Evolutionary conservation across 2,113 vertebrate genomes (phyloP).

Genomic region (Ochotona princeps): DNA sequence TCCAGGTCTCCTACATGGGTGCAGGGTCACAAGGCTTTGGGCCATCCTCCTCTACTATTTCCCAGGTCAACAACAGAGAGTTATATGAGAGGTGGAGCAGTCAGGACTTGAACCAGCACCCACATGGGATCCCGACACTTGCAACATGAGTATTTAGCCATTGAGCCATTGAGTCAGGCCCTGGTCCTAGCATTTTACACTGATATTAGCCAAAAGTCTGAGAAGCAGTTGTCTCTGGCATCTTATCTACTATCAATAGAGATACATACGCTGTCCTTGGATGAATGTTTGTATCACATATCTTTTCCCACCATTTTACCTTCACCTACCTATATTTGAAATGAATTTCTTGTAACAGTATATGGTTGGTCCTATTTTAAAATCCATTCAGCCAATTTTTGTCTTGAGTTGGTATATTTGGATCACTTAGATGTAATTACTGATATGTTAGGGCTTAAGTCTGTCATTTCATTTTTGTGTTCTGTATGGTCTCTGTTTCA

Average conservation of each 20-base stretch:
- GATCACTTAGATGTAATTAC: not conserved
- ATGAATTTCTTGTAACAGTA: not conserved
- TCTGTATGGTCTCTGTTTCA: not conserved
- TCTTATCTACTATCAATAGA: not conserved
- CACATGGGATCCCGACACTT: too few relatives aligned
- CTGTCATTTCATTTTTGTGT: slow-evolving; percentile 24
- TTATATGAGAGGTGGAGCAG: too few relatives aligned
- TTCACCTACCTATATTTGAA: slow-evolving; percentile 28
- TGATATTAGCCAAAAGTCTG: too few relatives aligned
- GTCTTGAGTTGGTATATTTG: slow-evolving; percentile 13
- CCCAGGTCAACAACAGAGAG: too few relatives aligned
- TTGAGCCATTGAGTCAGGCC: too few relatives aligned
- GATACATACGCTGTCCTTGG: not conserved
- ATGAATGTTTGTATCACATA: not conserved
- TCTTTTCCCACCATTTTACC: not conserved
- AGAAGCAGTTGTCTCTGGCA: too few relatives aligned
- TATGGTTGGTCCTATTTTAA: not conserved
- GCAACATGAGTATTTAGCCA: too few relatives aligned
- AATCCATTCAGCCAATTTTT: not conserved
- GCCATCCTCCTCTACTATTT: too few relatives aligned
- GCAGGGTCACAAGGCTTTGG: too few relatives aligned
- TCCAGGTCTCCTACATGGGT: too few relatives aligned
- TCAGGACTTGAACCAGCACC: too few relatives aligned
- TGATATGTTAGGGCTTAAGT: not conserved
- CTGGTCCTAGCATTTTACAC: too few relatives aligned